Base-by-base conservation (phyloP, 1,140 invertebrate species). In the Cotesia vestalis region DNA sequence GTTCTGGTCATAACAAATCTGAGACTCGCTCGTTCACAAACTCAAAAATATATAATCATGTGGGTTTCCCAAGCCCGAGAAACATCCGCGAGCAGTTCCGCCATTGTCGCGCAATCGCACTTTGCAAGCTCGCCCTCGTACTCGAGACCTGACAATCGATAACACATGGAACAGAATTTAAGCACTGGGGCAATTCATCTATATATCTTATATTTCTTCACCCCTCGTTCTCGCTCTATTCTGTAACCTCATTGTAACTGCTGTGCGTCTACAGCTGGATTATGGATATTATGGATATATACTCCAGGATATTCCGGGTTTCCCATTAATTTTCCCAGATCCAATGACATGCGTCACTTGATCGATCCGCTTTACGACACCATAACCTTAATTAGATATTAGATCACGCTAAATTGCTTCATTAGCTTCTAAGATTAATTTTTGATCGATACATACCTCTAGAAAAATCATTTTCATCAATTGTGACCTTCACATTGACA, bases 101-200 rank as follows among this genome's bases (percentile, higher is more conserved):
- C 67, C 67, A 68, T 52, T 6, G 69, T 63, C 3, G 57, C 72
- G 76, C 75, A 68, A 77, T 79, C 79, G 80, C 78, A 73, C 11
- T 76, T 34, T 8, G 20, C 4, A 59, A 72, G 75, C 40, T 46
- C 5, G 40, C 6, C 40, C 40, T 73, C 40, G 27, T 2, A 27
- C 61, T 17, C 52, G 46, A 46, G 46, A 78, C 73, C 51, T 12
- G 57, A 75, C 77, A 80, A 80, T 80, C 79, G 76, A 80, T 80
- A 76, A 55, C 69, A 73, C 68, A 66, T 75, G 46, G 69, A 78
- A 66, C 73, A 36, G 69, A 78, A 78, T 75, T 73, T 72, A 73
- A 76, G 73, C 27, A 27, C 27, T 27, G 70, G 36, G 67, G 73
- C 34, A 11, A 61, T 46, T 35, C 34, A 34, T 2, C 2, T 27